These are phyloP conservation scores for Oreochromis mossambicus DNA, from an alignment of 2,797 vertebrate species.

Conservation along the genomic window DNA sequence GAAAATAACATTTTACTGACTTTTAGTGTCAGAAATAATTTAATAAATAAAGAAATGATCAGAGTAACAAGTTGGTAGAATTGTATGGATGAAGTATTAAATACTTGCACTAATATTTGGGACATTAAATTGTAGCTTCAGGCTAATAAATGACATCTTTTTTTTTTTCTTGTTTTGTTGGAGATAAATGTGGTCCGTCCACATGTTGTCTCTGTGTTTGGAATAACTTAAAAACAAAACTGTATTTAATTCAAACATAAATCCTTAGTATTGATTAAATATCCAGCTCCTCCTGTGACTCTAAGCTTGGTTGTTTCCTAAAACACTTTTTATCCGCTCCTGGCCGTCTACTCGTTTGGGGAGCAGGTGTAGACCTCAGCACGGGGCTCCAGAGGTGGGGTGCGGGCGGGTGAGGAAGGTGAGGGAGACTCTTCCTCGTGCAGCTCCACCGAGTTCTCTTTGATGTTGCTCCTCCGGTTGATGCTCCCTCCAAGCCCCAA, in stretches of 20 bases:
- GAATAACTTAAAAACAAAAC: background rate
- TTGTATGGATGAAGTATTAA: background rate
- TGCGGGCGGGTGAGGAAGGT: background rate
- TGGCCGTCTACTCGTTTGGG: slow-evolving; percentile 10
- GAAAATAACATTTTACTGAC: background rate
- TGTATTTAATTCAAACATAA: background rate
- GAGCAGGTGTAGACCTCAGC: background rate
- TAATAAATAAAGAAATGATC: background rate
- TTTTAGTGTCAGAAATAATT: background rate
- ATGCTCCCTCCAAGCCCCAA: slow-evolving; percentile 6
- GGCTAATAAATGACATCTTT: rapidly evolving
- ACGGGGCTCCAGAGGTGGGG: background rate
- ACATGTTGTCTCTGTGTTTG: background rate
- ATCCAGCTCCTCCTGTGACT: background rate
- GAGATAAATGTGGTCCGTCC: background rate
- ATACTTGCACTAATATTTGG: rapidly evolving
- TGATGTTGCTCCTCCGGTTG: slow-evolving; percentile 38
- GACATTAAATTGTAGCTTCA: background rate
- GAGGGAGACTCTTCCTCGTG: slow-evolving; percentile 46
- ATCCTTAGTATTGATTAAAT: background rate
- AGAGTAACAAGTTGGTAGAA: background rate
- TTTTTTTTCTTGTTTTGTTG: background rate
- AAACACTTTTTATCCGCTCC: background rate
- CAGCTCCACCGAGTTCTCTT: slow-evolving; percentile 48
- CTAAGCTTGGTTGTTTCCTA: background rate